Conservation (phyloP, 92 coral and sea anemone species). For the Micromussa lordhowensis region DNA sequence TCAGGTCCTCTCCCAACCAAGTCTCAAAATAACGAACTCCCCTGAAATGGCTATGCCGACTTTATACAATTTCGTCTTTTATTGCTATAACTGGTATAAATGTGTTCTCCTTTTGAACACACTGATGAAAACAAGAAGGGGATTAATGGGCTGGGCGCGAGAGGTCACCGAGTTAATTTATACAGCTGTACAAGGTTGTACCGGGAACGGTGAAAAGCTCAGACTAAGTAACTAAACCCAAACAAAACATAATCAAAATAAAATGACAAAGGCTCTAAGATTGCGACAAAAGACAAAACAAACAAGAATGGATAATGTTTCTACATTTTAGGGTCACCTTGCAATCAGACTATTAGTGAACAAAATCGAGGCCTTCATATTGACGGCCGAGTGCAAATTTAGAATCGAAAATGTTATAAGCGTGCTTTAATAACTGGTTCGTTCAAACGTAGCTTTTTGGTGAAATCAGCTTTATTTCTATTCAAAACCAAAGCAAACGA, state of each 20-base stretch:
- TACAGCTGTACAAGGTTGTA: slow-evolving; percentile 10
- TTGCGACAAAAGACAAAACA: slow-evolving; percentile 10
- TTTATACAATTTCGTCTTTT: neutral
- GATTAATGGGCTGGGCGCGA: neutral
- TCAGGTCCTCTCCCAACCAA: neutral
- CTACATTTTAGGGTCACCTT: slow-evolving; percentile 21
- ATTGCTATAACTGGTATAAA: neutral
- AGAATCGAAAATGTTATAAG: neutral
- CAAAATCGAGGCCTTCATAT: too few species aligned
- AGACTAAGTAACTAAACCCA: neutral
- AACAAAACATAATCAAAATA: neutral
- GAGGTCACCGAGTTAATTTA: neutral
- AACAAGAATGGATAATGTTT: neutral
- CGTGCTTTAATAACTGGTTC: neutral
- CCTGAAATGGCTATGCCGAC: neutral
- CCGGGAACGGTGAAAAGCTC: neutral
- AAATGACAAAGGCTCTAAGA: neutral
- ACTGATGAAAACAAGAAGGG: neutral
- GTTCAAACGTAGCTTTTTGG: neutral
- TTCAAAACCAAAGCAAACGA: neutral
- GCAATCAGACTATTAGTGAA: neutral
- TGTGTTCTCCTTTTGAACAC: neutral
- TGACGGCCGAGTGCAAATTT: neutral
- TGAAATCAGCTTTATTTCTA: slow-evolving; percentile 2
- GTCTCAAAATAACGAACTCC: neutral